A percentile compares a stretch with the other conserved stretches of the same genome.
These are phyloP conservation scores for Myopa testacea DNA, from an alignment of 2,888 invertebrate species.

Conservation along the genomic window DNA sequence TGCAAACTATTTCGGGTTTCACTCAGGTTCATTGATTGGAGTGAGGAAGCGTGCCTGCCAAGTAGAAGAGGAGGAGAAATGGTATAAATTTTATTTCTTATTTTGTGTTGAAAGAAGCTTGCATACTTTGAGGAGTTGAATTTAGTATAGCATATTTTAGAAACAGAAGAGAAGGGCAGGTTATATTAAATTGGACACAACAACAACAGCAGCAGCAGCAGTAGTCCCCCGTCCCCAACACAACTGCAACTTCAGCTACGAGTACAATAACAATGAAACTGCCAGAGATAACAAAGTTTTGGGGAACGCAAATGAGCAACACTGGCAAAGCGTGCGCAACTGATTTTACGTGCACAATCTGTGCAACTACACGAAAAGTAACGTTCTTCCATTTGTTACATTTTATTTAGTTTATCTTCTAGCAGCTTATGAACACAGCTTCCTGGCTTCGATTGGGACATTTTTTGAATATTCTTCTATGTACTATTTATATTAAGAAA, in stretches of 20 bases:
- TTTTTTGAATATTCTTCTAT: too few species aligned
- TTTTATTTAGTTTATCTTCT: background rate
- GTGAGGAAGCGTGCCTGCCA: background rate
- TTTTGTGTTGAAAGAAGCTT: conserved; percentile 30
- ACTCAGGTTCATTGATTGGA: conserved; percentile 39
- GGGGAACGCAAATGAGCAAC: conserved; percentile 28
- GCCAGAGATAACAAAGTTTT: conserved; percentile 35
- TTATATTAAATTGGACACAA: conserved; percentile 29
- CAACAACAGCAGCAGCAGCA: conserved; percentile 41
- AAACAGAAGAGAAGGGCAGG: background rate
- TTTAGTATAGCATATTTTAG: conserved; percentile 45
- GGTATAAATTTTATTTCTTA: conserved; percentile 39
- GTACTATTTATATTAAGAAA: background rate
- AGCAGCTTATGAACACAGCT: background rate
- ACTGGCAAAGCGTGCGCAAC: background rate
- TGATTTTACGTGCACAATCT: conserved; percentile 33
- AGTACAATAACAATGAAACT: background rate
- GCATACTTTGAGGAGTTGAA: conserved; percentile 34
- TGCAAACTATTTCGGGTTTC: conserved; percentile 46
- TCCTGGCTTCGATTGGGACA: too few species aligned
- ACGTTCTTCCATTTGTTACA: conserved; percentile 40
- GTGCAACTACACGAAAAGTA: conserved; percentile 26
- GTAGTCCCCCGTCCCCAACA: conserved; percentile 8
- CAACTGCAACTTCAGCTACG: conserved; percentile 9
- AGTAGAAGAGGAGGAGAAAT: conserved; percentile 5